Evolutionary conservation across 2,113 vertebrate species (phyloP).

Genomic region (Pachycephala philippinensis): DNA sequence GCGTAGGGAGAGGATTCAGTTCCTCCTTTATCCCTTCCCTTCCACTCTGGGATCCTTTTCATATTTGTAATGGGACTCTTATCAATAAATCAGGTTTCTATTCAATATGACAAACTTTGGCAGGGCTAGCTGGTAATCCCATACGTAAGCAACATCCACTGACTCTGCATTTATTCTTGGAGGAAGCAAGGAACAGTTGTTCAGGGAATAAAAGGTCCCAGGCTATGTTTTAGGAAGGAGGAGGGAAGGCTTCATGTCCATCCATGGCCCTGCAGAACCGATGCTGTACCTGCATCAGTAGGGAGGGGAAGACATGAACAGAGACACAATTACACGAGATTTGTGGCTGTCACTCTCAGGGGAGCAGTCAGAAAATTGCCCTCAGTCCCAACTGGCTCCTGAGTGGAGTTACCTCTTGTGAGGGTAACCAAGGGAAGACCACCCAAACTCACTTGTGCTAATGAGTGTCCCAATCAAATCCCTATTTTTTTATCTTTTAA

Average conservation of each 20-base stretch:
- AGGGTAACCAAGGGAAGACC: not conserved
- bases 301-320: not conserved
- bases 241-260: not conserved
- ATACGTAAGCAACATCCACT: not conserved
- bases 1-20: not conserved
- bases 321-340: not conserved
- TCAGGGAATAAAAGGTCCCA: not conserved
- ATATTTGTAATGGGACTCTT: not conserved
- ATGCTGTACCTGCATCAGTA: not conserved
- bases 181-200: not conserved
- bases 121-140: not conserved
- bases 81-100: not conserved
- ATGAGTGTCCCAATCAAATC: not conserved
- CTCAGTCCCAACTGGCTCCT: not conserved
- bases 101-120: not conserved
- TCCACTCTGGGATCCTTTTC: not conserved
- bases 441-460: not conserved
- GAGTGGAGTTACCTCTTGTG: not conserved
- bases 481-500: not conserved
- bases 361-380: not conserved
- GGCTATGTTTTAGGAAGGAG: not conserved
- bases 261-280: not conserved
- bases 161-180: not conserved
- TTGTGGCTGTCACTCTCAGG: not conserved
- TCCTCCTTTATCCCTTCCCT: not conserved